Percentiles rank a stretch among this genome's conserved stretches.
These are phyloP conservation scores for Sciurus niger DNA, from an alignment of 2,113 vertebrate genomes.

Conservation along the genomic window DNA sequence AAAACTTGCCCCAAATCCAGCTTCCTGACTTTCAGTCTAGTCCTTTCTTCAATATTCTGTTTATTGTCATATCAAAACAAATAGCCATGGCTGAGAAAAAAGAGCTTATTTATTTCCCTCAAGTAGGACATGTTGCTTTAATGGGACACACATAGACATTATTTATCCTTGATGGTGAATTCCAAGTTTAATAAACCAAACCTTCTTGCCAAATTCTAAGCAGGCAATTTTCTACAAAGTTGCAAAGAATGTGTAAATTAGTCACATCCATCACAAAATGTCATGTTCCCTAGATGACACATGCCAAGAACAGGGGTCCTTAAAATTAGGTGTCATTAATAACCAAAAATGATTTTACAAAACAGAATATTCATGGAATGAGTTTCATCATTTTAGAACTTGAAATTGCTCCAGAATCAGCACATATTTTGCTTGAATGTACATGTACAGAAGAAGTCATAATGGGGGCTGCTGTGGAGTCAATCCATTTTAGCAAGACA, in stretches of 20 bases:
- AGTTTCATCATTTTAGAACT: slow-evolving; percentile 47
- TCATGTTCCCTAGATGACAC: neutral
- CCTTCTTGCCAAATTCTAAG: slow-evolving; percentile 32
- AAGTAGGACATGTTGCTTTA: neutral
- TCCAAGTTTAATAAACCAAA: slow-evolving; percentile 67
- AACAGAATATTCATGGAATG: slow-evolving; percentile 49
- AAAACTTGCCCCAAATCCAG: neutral
- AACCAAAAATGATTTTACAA: slow-evolving; percentile 34
- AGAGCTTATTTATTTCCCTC: slow-evolving; percentile 6
- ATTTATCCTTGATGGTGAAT: neutral
- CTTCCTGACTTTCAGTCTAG: neutral
- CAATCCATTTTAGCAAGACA: neutral
- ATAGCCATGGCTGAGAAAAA: neutral
- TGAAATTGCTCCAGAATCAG: slow-evolving; percentile 38
- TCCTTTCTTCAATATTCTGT: neutral
- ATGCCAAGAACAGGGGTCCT: neutral
- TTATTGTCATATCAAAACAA: slow-evolving; percentile 19
- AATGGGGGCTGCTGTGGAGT: neutral
- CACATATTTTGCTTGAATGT: slow-evolving; percentile 8
- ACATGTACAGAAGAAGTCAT: neutral
- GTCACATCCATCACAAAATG: slow-evolving; percentile 15
- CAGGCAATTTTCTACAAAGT: slow-evolving; percentile 47
- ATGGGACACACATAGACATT: neutral
- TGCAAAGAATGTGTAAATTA: slow-evolving; percentile 58
- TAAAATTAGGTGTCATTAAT: slow-evolving; percentile 38